Evolutionary conservation across 2,113 vertebrate genomes (phyloP).

Genomic region (Antechinus flavipes): DNA sequence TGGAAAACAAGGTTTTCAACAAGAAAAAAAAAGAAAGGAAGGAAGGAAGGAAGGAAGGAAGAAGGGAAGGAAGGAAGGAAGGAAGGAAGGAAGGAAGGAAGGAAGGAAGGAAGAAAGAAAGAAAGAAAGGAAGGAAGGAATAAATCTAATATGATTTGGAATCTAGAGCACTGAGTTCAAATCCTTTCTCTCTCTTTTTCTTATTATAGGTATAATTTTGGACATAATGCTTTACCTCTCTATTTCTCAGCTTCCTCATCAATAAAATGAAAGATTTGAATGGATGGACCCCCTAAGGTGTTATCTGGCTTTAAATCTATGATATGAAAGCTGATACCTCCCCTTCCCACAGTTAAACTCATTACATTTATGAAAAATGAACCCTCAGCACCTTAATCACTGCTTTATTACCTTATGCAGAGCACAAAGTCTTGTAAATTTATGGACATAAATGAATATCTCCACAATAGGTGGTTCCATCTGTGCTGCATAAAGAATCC

Average conservation of each 20-base stretch:
- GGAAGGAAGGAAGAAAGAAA: no score
- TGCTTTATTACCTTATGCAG: neutral
- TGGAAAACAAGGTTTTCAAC: no score
- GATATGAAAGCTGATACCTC: neutral
- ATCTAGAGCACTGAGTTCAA: neutral
- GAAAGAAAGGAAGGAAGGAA: no score
- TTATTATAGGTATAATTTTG: neutral
- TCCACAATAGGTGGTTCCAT: neutral
- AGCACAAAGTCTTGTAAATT: neutral
- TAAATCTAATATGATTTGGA: neutral
- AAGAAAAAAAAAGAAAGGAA: no score
- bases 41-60: no score
- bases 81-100: no score
- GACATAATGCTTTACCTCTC: neutral
- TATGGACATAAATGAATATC: neutral
- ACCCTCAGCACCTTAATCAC: neutral
- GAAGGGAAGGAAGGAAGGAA: no score
- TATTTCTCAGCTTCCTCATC: neutral
- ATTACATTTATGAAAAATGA: neutral
- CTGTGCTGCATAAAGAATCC: slow-evolving; percentile 30
- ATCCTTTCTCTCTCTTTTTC: neutral
- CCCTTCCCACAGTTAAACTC: neutral
- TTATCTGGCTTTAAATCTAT: neutral
- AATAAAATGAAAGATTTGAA: neutral
- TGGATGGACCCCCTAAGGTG: neutral